These are phyloP conservation scores for Salvelinus fontinalis DNA, from an alignment of 2,113 vertebrate species.

Conservation along the genomic window DNA sequence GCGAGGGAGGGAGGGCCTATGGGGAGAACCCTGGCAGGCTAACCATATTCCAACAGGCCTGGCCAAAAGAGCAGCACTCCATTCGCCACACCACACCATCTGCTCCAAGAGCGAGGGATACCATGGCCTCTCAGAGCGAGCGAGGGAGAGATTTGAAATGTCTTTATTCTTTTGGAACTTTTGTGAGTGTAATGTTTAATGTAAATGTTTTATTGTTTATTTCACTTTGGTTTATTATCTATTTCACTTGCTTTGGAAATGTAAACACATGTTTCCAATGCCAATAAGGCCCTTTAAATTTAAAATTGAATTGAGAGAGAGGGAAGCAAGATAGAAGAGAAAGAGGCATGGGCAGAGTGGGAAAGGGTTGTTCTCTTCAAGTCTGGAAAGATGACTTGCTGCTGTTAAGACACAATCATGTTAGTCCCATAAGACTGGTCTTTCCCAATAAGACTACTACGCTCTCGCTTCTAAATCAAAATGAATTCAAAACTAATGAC, in stretches of 20 bases:
- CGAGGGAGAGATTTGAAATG: too few relatives aligned
- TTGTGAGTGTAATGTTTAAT: too few relatives aligned
- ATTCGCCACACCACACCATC: slow-evolving; percentile 74
- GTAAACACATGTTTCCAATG: too few relatives aligned
- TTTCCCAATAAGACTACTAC: too few relatives aligned
- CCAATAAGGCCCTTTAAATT: too few relatives aligned
- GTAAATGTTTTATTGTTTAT: too few relatives aligned
- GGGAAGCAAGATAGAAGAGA: slow-evolving; percentile 38
- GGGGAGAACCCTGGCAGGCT: slow-evolving; percentile 70
- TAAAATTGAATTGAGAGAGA: neutral
- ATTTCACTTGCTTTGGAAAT: too few relatives aligned
- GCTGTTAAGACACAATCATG: neutral
- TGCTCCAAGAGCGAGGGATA: slow-evolving; percentile 68
- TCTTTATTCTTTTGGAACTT: too few relatives aligned
- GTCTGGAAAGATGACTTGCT: neutral
- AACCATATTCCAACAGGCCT: slow-evolving; percentile 66
- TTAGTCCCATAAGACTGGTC: too few relatives aligned
- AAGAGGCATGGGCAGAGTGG: neutral
- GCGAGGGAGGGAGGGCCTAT: slow-evolving; percentile 46
- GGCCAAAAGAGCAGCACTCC: slow-evolving; percentile 77
- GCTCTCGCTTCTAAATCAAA: too few relatives aligned
- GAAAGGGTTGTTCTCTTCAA: neutral
- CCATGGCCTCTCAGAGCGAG: slow-evolving; percentile 66
- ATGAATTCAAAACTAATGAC: too few relatives aligned
- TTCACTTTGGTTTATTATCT: too few relatives aligned